Base-by-base conservation (phyloP, 2,113 vertebrate genomes). In the Hippocampus abdominalis region DNA sequence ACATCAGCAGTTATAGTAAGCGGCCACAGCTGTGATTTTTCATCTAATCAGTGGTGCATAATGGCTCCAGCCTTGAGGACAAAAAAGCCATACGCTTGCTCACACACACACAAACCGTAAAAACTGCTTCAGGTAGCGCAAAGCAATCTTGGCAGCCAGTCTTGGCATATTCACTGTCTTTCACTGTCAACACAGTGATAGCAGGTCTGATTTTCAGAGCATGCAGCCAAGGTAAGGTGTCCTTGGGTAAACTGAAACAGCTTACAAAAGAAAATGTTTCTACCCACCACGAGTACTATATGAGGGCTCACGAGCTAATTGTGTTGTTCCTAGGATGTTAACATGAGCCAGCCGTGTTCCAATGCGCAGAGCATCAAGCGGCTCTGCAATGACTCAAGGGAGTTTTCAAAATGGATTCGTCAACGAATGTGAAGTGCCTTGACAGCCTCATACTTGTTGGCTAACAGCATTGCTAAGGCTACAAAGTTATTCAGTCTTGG, bases 51-150 rank as follows among this genome's bases (percentile, higher is more conserved):
- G 63, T 75, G 82, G 77, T 61, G 87, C 87, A 85, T 82, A 77
- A 88, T 87, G 71, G 68, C 80, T 79, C 56, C 74, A 75, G 86
- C 76, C 80, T 85, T 71, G 79, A 76, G 78, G 71, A 81, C 72
- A 73, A 71, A 79, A 61, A 36, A 69, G 68, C 73, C 71, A 64
- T 60, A 73, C 68, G 63, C 64, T 61, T 18, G 1, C 62, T 23
- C 73, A 27, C 69, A 74, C 81, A 79, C 81, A 79, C 69, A 79
- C 70, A 84, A 76, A 83, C 72, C 42, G 44, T 86, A 87, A 84
- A 87, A 87, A 77, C 79, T 77, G 81, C 84, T 84, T 83, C 86
- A 88, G 86, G 87, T 86, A 86, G 78, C 71, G 76, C 81, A 88
- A 88, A 84, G 83, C 80, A 81, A 85, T 89, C 73, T 84, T 84